Conservation (phyloP, 1,140 invertebrate species). For the Calephelis nemesis region DNA sequence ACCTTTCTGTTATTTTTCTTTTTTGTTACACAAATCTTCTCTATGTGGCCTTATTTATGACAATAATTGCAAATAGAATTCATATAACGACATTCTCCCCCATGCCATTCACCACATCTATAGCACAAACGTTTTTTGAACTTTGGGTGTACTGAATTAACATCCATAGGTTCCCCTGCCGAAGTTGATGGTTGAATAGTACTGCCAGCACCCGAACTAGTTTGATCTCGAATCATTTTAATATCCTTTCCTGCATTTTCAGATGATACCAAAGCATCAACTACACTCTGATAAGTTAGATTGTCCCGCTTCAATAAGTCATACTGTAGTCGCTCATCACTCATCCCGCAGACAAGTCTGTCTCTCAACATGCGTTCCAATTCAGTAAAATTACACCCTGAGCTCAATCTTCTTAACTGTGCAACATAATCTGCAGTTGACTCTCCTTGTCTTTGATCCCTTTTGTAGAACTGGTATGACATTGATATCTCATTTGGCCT, state of each 20-base stretch:
- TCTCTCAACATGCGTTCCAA: constrained; percentile 31
- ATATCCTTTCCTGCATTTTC: constrained; percentile 15
- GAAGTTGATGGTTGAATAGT: too few relatives aligned
- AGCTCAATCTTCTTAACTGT: constrained; percentile 27
- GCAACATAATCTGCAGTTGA: constrained; percentile 27
- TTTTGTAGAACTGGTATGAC: constrained; percentile 33
- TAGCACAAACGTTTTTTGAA: constrained; percentile 14
- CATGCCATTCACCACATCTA: constrained; percentile 27
- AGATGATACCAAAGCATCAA: constrained; percentile 20
- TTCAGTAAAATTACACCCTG: constrained; percentile 27
- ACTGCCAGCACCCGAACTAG: background rate
- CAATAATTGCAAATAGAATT: constrained; percentile 30
- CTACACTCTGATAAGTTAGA: constrained; percentile 27
- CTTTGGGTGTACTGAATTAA: constrained; percentile 6
- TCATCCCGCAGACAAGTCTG: constrained; percentile 31
- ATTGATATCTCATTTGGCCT: constrained; percentile 35
- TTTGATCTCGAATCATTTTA: background rate
- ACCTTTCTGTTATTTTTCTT: constrained; percentile 11
- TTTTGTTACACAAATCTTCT: constrained; percentile 28
- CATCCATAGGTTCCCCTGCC: background rate
- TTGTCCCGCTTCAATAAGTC: constrained; percentile 25
- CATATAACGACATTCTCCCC: constrained; percentile 20
- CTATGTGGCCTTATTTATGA: constrained; percentile 31
- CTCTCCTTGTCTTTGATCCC: constrained; percentile 25
- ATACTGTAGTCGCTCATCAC: constrained; percentile 26